Evolutionary conservation across 2,888 invertebrate genomes (phyloP), one percentile per base, ranked within the genome.

Genomic region (Megastigmus dorsalis): DNA sequence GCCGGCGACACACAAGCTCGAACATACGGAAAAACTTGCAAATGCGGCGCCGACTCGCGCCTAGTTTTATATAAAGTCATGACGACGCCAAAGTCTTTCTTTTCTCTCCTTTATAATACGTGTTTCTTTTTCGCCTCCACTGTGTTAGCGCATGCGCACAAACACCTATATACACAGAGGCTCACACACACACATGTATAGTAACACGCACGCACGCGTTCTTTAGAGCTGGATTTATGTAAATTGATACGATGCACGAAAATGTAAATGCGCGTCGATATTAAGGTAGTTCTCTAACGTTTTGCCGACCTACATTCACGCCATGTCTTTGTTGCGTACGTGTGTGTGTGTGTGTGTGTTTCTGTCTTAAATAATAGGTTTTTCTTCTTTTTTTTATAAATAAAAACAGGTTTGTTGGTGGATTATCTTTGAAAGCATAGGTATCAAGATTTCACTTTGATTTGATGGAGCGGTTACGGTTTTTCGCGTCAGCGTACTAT

Each of bases 191-290:
- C 18, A 3, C 54, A 55, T 38, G 3, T 38, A 9, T 52, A 38
- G 13, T 1, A 38, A 26, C 33, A 2, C 36, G 26, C 36, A 10
- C 45, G 30, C 55, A 6, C 15, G 13, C 28, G 13, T 52, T 52
- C 7, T n/a, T 9, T 36, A 28, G 2, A 28, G 5, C 18, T n/a
- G 65, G 54, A 62, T 62, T 67, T 43, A 67, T 71, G 75, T 55
- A 67, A 75, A 75, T 75, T 62, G 54, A 66, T 55, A 41, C 55
- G 66, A 54, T 75, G 66, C 66, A 75, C 75, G 71, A 75, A 71
- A 71, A 71, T 75, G 71, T 66, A 75, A 75, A 75, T 75, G 55
- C 43, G 3, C 20, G 43, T 65, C 74, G 69, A 66, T 66, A 69
- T 74, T 41, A 38, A 59, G 28, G 33, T 18, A 15, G 10, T 41